These are phyloP conservation scores for Cyclopterus lumpus DNA, from an alignment of 2,797 vertebrate genomes.

Conservation along the genomic window DNA sequence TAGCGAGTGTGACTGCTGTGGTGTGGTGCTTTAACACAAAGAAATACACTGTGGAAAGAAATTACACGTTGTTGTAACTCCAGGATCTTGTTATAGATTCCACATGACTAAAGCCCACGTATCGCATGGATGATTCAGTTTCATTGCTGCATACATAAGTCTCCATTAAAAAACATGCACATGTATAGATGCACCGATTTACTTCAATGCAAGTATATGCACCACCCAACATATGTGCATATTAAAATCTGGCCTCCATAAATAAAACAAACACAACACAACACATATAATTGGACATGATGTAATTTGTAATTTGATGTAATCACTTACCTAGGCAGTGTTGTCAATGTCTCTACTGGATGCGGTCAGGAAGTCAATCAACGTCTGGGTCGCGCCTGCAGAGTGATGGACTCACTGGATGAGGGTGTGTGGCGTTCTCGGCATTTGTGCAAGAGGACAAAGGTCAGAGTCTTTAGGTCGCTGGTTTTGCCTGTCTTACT, in stretches of 20 bases:
- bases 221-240: background rate
- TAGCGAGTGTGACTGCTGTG: background rate
- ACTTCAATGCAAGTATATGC: background rate
- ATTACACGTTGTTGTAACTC: background rate
- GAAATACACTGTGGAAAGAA: background rate
- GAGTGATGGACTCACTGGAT: too few species aligned
- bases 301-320: too few species aligned
- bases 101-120: background rate
- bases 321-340: too few species aligned
- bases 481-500: too few species aligned
- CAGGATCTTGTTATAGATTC: background rate
- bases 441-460: too few species aligned
- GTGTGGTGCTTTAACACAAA: slow-evolving; percentile 4
- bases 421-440: too few species aligned
- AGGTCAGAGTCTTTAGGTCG: too few species aligned
- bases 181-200: background rate
- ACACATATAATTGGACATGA: background rate
- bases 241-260: background rate
- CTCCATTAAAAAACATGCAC: background rate
- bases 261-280: background rate
- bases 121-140: background rate
- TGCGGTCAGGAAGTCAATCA: too few species aligned
- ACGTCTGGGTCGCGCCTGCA: too few species aligned
- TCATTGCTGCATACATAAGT: background rate
- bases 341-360: too few species aligned